These are phyloP conservation scores for Aulostomus chinensis DNA, from an alignment of 2,797 vertebrate species.

Conservation along the genomic window DNA sequence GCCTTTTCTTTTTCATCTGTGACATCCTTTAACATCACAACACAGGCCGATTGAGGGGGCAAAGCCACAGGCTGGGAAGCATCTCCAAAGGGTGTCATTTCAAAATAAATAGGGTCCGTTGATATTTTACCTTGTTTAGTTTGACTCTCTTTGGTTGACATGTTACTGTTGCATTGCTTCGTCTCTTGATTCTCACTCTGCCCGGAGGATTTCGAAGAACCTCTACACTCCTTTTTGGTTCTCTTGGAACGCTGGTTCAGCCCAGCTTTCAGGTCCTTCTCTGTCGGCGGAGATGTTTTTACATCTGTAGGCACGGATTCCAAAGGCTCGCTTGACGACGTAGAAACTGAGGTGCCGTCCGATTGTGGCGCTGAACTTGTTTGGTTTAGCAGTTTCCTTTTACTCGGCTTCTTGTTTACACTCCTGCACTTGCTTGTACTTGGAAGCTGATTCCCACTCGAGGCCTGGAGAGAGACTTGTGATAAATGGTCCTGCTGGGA, in stretches of 20 bases:
- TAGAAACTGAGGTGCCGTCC: conserved; percentile 8
- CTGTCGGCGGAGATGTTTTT: background rate
- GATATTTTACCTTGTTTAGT: background rate
- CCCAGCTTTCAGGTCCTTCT: background rate
- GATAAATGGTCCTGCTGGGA: background rate
- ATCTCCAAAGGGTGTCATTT: conserved; percentile 45
- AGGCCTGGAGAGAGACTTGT: conserved; percentile 1
- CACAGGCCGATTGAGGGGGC: background rate
- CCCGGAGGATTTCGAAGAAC: background rate
- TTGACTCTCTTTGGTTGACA: background rate
- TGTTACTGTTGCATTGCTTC: background rate
- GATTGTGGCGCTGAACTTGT: background rate
- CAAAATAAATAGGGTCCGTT: conserved; percentile 38
- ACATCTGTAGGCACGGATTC: background rate
- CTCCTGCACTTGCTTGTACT: conserved; percentile 7
- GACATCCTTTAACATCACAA: background rate
- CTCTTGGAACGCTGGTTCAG: conserved; percentile 32
- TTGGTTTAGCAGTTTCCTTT: conserved; percentile 38
- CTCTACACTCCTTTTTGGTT: conserved; percentile 25
- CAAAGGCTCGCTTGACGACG: conserved; percentile 5
- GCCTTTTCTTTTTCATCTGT: background rate
- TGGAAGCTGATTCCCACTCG: conserved; percentile 16
- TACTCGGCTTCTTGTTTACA: conserved; percentile 30
- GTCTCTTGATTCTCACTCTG: conserved; percentile 4
- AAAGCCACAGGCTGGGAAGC: background rate